Percentiles rank a stretch among this genome's conserved stretches.
Conservation (phyloP, 2,113 vertebrate species). For the Herpetotheres cachinnans region DNA sequence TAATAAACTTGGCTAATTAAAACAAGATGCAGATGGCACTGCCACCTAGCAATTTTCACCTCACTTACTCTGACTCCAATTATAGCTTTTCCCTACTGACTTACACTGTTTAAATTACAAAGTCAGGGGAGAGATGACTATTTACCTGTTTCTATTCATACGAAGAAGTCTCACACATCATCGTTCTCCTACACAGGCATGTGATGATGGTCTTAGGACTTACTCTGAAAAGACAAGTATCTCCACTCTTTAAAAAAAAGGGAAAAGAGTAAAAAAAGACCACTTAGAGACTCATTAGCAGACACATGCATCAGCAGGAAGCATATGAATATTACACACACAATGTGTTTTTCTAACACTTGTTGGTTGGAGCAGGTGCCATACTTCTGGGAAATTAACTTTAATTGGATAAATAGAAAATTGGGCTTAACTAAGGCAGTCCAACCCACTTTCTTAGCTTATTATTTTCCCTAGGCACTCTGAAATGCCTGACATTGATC, state of each 20-base stretch:
- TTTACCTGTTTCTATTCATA: slow-evolving; percentile 74
- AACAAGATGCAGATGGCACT: slow-evolving; percentile 74
- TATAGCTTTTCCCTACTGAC: slow-evolving; percentile 74
- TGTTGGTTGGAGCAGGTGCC: background rate
- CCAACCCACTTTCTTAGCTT: background rate
- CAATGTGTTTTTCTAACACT: background rate
- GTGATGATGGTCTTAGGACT: slow-evolving; percentile 33
- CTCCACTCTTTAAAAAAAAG: slow-evolving; percentile 6
- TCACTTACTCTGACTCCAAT: slow-evolving; percentile 73
- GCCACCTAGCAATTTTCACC: slow-evolving; percentile 80
- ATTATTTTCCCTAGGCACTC: slow-evolving; percentile 1
- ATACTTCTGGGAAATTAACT: slow-evolving; percentile 46
- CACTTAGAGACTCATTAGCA: slow-evolving; percentile 34
- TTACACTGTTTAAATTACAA: slow-evolving; percentile 80
- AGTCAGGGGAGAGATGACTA: slow-evolving; percentile 65
- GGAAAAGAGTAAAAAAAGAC: background rate
- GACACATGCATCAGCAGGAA: slow-evolving; percentile 6
- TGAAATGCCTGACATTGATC: background rate
- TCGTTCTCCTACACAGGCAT: slow-evolving; percentile 18
- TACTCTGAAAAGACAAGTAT: slow-evolving; percentile 16
- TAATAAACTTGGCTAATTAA: slow-evolving; percentile 75
- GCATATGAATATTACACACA: background rate
- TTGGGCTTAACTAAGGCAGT: background rate
- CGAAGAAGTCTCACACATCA: slow-evolving; percentile 62
- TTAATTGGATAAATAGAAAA: slow-evolving; percentile 43